Conservation (phyloP, 2,888 invertebrate genomes). For the Oegoconia quadripuncta region DNA sequence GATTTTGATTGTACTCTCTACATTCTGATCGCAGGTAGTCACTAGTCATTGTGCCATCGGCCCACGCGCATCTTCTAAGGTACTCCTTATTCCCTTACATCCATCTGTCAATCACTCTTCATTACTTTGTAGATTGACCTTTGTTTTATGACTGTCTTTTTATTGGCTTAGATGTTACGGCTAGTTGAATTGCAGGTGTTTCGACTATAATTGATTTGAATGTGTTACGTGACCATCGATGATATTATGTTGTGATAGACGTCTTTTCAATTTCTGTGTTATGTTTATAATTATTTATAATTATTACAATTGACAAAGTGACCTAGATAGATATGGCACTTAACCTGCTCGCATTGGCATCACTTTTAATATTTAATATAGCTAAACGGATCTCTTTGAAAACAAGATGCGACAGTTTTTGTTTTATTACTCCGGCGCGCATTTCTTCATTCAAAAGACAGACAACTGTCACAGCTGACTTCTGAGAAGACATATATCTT, state of each 20-base stretch:
- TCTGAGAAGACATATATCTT: slow-evolving; percentile 15
- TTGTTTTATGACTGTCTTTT: slow-evolving; percentile 40
- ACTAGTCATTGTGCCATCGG: slow-evolving; percentile 32
- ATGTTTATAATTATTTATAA: too few relatives aligned
- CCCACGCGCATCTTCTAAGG: slow-evolving; percentile 51
- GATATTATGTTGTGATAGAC: too few relatives aligned
- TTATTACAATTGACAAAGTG: too few relatives aligned
- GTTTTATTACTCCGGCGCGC: neutral
- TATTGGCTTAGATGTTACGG: slow-evolving; percentile 19
- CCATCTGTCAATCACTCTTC: slow-evolving; percentile 27
- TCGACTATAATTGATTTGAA: neutral
- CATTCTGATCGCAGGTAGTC: slow-evolving; percentile 28
- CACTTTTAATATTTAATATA: neutral
- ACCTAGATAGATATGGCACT: too few relatives aligned
- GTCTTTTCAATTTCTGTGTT: too few relatives aligned
- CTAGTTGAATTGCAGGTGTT: slow-evolving; percentile 11
- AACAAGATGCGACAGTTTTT: neutral
- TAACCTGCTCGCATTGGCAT: neutral
- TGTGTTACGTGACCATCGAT: too few relatives aligned
- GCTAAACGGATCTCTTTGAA: neutral
- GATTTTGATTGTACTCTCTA: slow-evolving; percentile 19
- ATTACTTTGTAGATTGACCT: slow-evolving; percentile 28
- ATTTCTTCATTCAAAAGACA: neutral
- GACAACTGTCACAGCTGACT: neutral
- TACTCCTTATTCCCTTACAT: slow-evolving; percentile 37